phyloP scores from a whole-genome alignment of 2,797 vertebrate genomes.

The Siniperca scherzeri region DNA sequence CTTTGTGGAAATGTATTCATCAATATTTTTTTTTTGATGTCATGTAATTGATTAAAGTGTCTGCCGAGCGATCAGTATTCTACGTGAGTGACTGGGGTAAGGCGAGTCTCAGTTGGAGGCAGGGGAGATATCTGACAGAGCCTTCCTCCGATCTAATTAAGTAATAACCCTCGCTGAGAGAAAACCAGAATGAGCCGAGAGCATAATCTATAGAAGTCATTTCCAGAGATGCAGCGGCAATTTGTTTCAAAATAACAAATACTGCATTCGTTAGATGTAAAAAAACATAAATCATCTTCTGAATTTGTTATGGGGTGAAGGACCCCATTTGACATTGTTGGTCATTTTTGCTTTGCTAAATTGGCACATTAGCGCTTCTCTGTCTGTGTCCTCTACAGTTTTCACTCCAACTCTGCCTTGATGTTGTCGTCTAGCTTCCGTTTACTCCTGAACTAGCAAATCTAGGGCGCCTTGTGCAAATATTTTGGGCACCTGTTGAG shows the following conservation, averaged over 20 bases:
- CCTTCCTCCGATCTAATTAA: conserved; percentile 70
- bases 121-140: conserved; percentile 51
- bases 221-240: conserved; percentile 65
- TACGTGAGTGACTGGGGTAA: conserved; percentile 20
- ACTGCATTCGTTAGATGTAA: conserved; percentile 55
- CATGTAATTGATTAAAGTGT: conserved; percentile 60
- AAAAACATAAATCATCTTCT: conserved; percentile 65
- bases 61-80: conserved; percentile 54
- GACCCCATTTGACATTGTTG: conserved; percentile 39
- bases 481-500: conserved; percentile 45
- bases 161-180: conserved; percentile 72
- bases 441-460: conserved; percentile 28
- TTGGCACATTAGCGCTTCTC: conserved; percentile 16
- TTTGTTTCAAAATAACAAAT: conserved; percentile 74
- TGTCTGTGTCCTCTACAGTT: conserved; percentile 4
- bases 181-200: conserved; percentile 48
- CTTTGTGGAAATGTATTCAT: conserved; percentile 43
- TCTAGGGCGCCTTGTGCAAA: conserved; percentile 24
- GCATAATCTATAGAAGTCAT: conserved; percentile 78
- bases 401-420: conserved; percentile 3
- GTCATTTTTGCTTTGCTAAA: conserved; percentile 47
- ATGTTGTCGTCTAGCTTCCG: neutral
- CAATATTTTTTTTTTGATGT: conserved; percentile 45
- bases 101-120: conserved; percentile 39
- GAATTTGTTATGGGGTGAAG: conserved; percentile 40